Base-by-base conservation (phyloP, 2,797 vertebrate genomes). In the Gephyroberyx darwinii region DNA sequence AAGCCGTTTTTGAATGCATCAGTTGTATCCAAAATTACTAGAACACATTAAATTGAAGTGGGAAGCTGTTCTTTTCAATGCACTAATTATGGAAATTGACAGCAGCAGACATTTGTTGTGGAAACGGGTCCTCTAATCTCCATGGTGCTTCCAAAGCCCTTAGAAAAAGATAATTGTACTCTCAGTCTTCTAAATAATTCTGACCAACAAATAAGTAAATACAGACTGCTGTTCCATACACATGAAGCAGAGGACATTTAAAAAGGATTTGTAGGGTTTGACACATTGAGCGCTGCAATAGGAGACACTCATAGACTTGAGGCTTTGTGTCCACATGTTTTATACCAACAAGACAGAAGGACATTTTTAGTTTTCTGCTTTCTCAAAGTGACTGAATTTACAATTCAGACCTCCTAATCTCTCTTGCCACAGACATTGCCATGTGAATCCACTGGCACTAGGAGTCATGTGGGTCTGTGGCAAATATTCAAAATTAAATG, bases 401-500 rank as follows among this genome's bases (percentile, higher is more conserved):
- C 33, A 39, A 12, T 39, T 39, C 37, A 6, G 5, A 37, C 35
- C 1, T 1, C 35, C 5, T 56, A 12, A 65, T 75, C 57, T 77
- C 30, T 31, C 73, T 75, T 52, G 41, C 53, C 17, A 1, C 48
- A 73, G 80, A 66, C 77, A 60, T 75, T 79, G 66, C 71, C 62
- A 70, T 62, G 76, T n/a, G 77, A 82, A 80, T 66, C 50, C 50
- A 51, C 8, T 9, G 16, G 19, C 53, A 16, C 31, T 51, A 60
- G 66, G 79, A 83, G 73, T 39, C 71, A 56, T 81, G 68, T 62
- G 47, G 57, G 45, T 78, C 77, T 63, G 84, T 82, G 70, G 74
- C 82, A 80, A 84, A 89, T 85, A 83, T 77, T 84, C 65, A 71
- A 69, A 81, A 77, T 56, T 60, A 59, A 86, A 80, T 87, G 82